A percentile compares a stretch with the other conserved stretches of the same genome.
Evolutionary conservation across 2,888 invertebrate genomes (phyloP).

Genomic region (Drosophila fungiperda): DNA sequence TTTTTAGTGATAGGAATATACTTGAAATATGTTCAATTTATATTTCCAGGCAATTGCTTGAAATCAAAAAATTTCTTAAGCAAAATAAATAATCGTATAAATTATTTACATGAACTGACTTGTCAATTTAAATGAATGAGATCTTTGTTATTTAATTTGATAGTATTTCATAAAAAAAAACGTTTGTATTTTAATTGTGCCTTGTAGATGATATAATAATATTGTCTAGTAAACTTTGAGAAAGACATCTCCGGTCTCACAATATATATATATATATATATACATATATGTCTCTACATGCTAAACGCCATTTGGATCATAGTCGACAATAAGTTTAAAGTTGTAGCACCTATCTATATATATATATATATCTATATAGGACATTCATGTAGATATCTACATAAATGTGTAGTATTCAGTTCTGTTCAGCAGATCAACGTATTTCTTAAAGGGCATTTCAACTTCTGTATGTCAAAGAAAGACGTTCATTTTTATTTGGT

Average conservation of each 20-base stretch:
- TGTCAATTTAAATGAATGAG: too few species aligned
- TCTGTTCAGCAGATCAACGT: neutral
- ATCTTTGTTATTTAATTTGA: too few species aligned
- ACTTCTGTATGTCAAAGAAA: neutral
- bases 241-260: neutral
- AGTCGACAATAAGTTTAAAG: neutral
- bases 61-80: too few species aligned
- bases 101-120: neutral
- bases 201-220: neutral
- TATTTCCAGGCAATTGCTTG: neutral
- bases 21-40: neutral
- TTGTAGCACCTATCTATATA: neutral
- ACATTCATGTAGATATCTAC: neutral
- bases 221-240: neutral
- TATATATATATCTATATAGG: neutral
- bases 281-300: neutral
- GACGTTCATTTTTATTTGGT: slow-evolving; percentile 1
- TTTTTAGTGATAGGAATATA: neutral
- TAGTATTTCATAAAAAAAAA: too few species aligned
- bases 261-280: too few species aligned
- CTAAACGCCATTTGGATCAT: neutral
- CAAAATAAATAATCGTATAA: too few species aligned
- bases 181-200: too few species aligned
- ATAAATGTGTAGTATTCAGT: neutral
- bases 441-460: neutral